Evolutionary conservation across 1,140 invertebrate species (phyloP), one percentile per base, ranked within the genome.

Genomic region (Rhagoletis pomonella): DNA sequence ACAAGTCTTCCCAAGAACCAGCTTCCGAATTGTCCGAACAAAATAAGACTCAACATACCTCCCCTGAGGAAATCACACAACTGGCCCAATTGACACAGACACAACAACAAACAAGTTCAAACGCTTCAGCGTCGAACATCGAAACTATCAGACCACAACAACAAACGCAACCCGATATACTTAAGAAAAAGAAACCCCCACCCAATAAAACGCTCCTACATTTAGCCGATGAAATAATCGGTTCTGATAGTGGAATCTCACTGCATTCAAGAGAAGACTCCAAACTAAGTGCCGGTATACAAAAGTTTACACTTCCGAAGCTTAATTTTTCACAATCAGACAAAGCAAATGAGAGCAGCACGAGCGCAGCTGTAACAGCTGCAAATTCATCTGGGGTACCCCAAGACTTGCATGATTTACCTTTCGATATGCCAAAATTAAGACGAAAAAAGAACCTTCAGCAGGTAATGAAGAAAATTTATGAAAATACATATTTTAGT

Each of bases 401-500:
- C 91, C 89, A 93, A 19, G 96, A 96, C 89, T 94, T 97, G 50
- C 95, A 95, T 29, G 96, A 97, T 93, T 94, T 97, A 87, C 97
- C 97, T 0, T 98, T 97, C 89, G 97, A 98, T 89, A 97, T 97
- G 97, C 97, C 97, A n/a, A 98, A 98, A 91, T 92, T 98, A 85
- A 94, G 97, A 67, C 94, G 97, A 73, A 95, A 96, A 91, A 94
- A 96, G 88, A 94, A 95, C 90, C 93, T 89, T 39, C 89, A 89
- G 59, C 89, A 89, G 88, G 89, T 89, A 19, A 86, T 29, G 9
- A 47, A 44, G 39, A 29, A 73, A 44, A 10, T 60, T 10, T 12
- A 50, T 60, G 39, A 29, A 73, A 44, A 10, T 60, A 19, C 17
- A 50, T 67, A n/a, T 1, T 69, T 69, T 12, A 69, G 0, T 44